These are phyloP conservation scores for Scelioninae gen. 2 DNA, from an alignment of 2,888 invertebrate genomes.

Conservation along the genomic window DNA sequence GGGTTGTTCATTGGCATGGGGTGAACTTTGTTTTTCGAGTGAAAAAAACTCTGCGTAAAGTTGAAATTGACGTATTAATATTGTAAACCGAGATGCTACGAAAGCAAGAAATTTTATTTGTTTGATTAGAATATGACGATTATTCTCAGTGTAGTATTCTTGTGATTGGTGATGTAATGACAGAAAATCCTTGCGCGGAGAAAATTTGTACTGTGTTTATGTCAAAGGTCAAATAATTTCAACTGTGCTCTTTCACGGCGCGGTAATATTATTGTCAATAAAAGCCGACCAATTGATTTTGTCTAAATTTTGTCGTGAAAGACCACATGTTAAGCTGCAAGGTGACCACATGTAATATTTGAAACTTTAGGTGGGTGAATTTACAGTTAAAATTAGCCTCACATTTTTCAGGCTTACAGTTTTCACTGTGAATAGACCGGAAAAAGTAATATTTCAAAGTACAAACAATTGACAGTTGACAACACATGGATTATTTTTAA, in stretches of 20 bases:
- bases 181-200: no score
- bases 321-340: constrained; percentile 32
- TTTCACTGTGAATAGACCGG: constrained; percentile 30
- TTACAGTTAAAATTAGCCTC: constrained; percentile 47
- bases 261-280: no score
- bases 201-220: no score
- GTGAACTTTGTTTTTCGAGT: constrained; percentile 1
- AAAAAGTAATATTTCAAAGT: constrained; percentile 29
- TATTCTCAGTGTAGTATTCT: no score
- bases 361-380: constrained; percentile 29
- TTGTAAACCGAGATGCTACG: constrained; percentile 6
- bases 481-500: constrained; percentile 14
- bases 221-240: no score
- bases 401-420: constrained; percentile 30
- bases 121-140: no score
- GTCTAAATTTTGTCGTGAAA: constrained; percentile 22
- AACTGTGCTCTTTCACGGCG: no score
- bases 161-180: no score
- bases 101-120: no score
- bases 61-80: constrained; percentile 1
- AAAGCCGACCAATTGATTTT: constrained; percentile 27
- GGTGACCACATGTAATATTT: constrained; percentile 38
- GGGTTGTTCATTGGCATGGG: not conserved
- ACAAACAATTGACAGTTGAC: constrained; percentile 10
- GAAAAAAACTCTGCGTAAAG: constrained; percentile 6